Evolutionary conservation across 2,888 invertebrate species (phyloP), one percentile per base, ranked within the genome.

Genomic region (Tortrix viridana): DNA sequence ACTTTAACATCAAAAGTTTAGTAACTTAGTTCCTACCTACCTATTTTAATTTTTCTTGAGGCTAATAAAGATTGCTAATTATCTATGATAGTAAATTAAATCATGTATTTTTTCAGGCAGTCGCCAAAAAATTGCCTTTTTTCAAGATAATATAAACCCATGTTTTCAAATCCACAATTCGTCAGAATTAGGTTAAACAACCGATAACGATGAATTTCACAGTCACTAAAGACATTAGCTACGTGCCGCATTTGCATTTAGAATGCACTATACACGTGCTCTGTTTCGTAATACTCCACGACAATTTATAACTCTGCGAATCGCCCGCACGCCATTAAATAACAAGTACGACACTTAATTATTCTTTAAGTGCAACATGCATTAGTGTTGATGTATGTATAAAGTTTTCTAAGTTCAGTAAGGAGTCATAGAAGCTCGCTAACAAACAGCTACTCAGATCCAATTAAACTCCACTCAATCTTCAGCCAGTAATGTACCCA

Each of bases 361-460:
- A 61, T 61, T n/a, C 44, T 62, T 52, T 62, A 56, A 62, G 20
- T 50, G 56, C 50, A 26, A 18, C 23, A 50, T 62, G 56, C 62
- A 62, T 62, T 57, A 62, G 56, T 56, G 14, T 37, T 18, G 49
- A 48, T 26, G 43, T 50, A 61, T 61, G 56, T 18, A 12, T 6
- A 23, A 41, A 56, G 55, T 61, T 60, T 44, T 19, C 19, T 26
- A 59, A 37, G 38, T 37, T 43, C 19, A 5, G 18, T 18, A 3
- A 46, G 20, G 19, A 46, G 20, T 41, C 16, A 16, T 41, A n/a
- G 19, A 44, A 19, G 7, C 16, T 44, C 12, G 38, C 48, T 41
- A 56, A 52, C 18, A 37, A 60, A 52, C 37, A 43, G 22, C 5
- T 12, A 14, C 18, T 41, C 6, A 41, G 41, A 5, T 5, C 16